Conservation (phyloP, 2,113 vertebrate species). For the Marmota monax region DNA sequence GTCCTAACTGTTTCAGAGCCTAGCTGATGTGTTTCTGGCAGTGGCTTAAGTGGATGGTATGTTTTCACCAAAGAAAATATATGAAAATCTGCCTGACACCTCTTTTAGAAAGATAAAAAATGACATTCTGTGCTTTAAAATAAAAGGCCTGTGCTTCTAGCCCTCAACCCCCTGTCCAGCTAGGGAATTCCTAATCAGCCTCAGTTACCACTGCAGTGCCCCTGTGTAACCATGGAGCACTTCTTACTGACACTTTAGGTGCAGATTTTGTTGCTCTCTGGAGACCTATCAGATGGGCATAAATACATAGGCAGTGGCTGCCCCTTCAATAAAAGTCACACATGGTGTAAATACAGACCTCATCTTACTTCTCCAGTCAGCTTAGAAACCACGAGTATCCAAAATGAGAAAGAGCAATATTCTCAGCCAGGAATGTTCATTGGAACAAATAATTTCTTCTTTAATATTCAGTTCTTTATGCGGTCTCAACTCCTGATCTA, state of each 20-base stretch:
- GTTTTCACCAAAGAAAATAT: slow-evolving; percentile 4
- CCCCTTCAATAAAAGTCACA: not conserved
- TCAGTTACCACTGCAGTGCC: not conserved
- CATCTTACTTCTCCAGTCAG: not conserved
- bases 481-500: not conserved
- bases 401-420: not conserved
- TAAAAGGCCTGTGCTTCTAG: not conserved
- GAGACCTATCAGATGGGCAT: not conserved
- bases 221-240: not conserved
- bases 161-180: not conserved
- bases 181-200: not conserved
- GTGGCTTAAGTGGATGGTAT: not conserved
- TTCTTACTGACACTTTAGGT: not conserved
- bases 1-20: not conserved
- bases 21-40: not conserved
- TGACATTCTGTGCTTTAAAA: not conserved
- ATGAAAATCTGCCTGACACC: not conserved
- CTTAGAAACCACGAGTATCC: not conserved
- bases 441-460: not conserved
- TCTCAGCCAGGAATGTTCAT: not conserved
- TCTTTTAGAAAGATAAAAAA: slow-evolving; percentile 7
- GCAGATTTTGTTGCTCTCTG: not conserved
- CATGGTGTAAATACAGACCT: not conserved
- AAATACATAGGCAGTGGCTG: not conserved
- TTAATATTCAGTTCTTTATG: not conserved